phyloP scores from a whole-genome alignment of 2,113 vertebrate genomes.

The human (Homo sapiens) region DNA sequence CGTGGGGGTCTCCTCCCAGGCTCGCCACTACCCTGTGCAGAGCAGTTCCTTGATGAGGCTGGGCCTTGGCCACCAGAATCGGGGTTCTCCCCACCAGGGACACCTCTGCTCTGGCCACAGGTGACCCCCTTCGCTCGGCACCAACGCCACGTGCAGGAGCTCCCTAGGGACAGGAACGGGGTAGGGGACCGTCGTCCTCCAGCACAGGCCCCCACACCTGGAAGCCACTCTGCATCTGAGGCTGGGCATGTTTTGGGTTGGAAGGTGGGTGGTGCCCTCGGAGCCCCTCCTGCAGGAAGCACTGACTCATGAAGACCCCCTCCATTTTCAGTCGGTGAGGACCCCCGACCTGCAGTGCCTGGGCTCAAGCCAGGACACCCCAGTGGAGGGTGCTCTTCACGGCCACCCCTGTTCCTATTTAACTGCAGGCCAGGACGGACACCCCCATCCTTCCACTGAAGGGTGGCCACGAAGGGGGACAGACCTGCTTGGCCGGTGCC shows the following conservation, averaged over 20 bases:
- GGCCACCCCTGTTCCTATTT: background rate
- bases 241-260: background rate
- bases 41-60: background rate
- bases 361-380: background rate
- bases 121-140: background rate
- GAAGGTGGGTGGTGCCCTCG: background rate
- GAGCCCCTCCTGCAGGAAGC: background rate
- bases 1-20: background rate
- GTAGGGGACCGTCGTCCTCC: rapidly evolving
- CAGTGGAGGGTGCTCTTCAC: background rate
- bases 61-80: background rate
- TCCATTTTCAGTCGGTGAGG: background rate
- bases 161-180: background rate
- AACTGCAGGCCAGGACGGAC: background rate
- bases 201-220: background rate
- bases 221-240: background rate
- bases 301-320: background rate
- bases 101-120: background rate
- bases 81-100: background rate
- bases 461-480: rapidly evolving
- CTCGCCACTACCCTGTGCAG: rapidly evolving
- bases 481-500: rapidly evolving
- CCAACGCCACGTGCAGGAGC: rapidly evolving
- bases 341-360: rapidly evolving
- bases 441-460: background rate